Evolutionary conservation across 2,797 vertebrate genomes (phyloP), one percentile per base, ranked within the genome.

Genomic region (Bradypodion pumilum): DNA sequence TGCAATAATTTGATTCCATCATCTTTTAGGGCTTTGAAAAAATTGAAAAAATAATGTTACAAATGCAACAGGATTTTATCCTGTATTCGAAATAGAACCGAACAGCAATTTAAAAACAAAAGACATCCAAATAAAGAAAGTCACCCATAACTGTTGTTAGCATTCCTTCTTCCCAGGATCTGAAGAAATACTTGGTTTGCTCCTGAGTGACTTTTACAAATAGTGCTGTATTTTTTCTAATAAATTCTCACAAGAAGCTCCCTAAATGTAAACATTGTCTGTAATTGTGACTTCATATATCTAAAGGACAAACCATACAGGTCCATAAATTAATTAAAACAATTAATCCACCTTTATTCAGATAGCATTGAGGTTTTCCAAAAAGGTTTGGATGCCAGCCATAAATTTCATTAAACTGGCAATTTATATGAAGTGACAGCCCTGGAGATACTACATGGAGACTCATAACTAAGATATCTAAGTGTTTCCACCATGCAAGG

Each of bases 231-330:
- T 3, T 60, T 27, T 32, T 52, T 0, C 0, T 0, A 0, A 69
- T 35, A 13, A 15, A 27, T 19, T 76, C 56, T 27, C 23, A 27
- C 81, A 82, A 37, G 60, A 40, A 1, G 25, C 32, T 76, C 42
- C 62, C 27, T 0, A 0, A 27, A 0, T 6, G 23, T 42, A 21
- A 5, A 1, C 1, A 25, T 7, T 27, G 29, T 2, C 0, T 2
- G 0, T 1, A 12, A 21, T 49, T 46, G 13, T 15, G 27, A 25
- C 5, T 15, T 25, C 15, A 23, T 10, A 35, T 74, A 21, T 5
- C 32, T 27, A 21, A 29, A 32, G 16, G n/a, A 27, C 32, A 59
- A 60, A 35, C 13, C 40, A 5, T 32, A 77, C 59, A n/a, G 59
- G 63, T 60, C 42, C 27, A 27, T 29, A n/a, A 35, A 32, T 49